phyloP scores from a whole-genome alignment of 2,113 vertebrate species.

The Oenanthe oenanthe region DNA sequence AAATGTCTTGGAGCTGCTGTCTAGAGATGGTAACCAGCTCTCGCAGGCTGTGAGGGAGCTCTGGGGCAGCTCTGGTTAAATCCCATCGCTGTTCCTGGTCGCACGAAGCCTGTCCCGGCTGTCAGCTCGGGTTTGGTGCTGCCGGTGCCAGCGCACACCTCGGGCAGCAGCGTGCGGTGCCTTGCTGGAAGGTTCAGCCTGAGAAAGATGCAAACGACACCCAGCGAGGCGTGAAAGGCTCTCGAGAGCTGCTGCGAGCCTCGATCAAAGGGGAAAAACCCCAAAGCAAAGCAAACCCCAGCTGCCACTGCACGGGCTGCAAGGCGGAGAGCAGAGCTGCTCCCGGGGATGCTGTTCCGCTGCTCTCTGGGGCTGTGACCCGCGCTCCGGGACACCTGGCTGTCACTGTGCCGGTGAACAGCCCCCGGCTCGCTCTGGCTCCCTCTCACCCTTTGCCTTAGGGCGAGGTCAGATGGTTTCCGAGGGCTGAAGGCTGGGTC shows the following conservation, averaged over 20 bases:
- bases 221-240: neutral
- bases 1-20: neutral
- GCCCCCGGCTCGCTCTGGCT: neutral
- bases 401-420: neutral
- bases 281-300: neutral
- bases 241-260: neutral
- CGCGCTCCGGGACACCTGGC: accelerated
- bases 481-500: neutral
- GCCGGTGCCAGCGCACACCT: neutral
- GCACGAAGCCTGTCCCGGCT: neutral
- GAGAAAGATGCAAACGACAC: neutral
- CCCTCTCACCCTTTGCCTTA: accelerated
- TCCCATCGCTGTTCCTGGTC: neutral
- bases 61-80: neutral
- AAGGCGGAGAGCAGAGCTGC: neutral
- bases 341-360: accelerated
- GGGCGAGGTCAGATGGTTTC: neutral
- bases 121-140: neutral
- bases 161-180: neutral
- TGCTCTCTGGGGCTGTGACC: neutral
- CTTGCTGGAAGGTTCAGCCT: conserved; percentile 47
- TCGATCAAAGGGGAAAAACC: neutral
- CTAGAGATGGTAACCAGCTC: neutral
- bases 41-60: neutral
- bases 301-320: neutral